Conservation (phyloP, 2,888 invertebrate species). For the Parthenolecanium corni region DNA sequence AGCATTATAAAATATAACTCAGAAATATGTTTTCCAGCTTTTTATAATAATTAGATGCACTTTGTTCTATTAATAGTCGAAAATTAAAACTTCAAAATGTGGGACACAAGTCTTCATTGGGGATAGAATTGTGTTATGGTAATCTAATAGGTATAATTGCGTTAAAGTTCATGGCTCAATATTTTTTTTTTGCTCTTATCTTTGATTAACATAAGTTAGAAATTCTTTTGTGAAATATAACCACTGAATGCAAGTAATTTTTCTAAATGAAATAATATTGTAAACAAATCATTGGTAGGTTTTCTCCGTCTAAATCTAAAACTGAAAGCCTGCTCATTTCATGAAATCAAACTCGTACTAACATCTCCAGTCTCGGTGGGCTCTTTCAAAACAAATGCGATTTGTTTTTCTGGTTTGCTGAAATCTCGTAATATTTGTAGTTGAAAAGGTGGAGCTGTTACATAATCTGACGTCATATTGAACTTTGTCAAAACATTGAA, state of each 20-base stretch:
- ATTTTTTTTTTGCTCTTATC: too few relatives aligned
- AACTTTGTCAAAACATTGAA: conserved; percentile 50
- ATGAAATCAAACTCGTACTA: too few relatives aligned
- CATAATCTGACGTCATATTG: conserved; percentile 50
- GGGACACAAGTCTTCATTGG: neutral
- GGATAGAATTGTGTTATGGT: neutral
- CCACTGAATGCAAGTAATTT: too few relatives aligned
- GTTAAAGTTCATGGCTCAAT: too few relatives aligned
- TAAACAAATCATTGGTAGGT: too few relatives aligned
- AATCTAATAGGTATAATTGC: neutral
- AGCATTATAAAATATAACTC: too few relatives aligned
- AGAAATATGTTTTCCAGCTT: too few relatives aligned
- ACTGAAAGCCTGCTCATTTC: too few relatives aligned
- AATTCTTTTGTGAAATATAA: too few relatives aligned
- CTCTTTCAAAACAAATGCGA: conserved; percentile 38
- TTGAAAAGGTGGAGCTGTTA: conserved; percentile 53
- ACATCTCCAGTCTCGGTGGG: neutral
- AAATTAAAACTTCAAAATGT: neutral
- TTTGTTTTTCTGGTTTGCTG: conserved; percentile 48
- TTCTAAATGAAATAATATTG: too few relatives aligned
- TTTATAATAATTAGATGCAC: neutral
- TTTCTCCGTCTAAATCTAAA: too few relatives aligned
- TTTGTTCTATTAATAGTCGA: neutral
- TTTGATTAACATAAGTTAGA: too few relatives aligned
- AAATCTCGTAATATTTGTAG: conserved; percentile 58